Evolutionary conservation across 2,888 invertebrate genomes (phyloP).

Genomic region (Glaucopsyche alexis): DNA sequence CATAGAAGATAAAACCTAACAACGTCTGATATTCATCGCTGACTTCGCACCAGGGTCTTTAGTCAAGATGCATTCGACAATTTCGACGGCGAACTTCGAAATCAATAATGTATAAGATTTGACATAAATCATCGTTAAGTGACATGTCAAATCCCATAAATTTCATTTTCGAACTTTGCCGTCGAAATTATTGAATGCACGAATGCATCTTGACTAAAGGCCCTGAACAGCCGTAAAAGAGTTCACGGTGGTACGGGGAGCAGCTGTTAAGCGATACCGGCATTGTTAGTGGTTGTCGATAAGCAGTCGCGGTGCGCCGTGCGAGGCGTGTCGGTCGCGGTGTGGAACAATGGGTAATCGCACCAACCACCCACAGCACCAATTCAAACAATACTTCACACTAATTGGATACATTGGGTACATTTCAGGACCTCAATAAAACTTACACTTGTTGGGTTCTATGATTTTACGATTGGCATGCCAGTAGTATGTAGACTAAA

Average conservation of each 20-base stretch:
- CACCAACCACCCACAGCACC: slow-evolving; percentile 40
- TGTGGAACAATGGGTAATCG: slow-evolving; percentile 71
- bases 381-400: slow-evolving; percentile 32
- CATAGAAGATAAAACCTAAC: too few species aligned
- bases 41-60: neutral
- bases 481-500: neutral
- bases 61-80: too few species aligned
- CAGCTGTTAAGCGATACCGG: slow-evolving; percentile 68
- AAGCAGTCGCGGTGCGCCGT: slow-evolving; percentile 60
- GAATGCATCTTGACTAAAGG: too few species aligned
- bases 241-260: slow-evolving; percentile 59
- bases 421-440: slow-evolving; percentile 26
- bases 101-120: too few species aligned
- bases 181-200: too few species aligned
- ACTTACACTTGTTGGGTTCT: neutral
- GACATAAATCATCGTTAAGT: too few species aligned
- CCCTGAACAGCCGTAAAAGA: neutral
- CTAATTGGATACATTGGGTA: slow-evolving; percentile 31
- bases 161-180: too few species aligned
- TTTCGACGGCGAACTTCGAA: too few species aligned
- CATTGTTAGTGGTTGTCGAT: slow-evolving; percentile 52
- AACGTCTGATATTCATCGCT: too few species aligned
- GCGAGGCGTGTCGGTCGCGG: slow-evolving; percentile 74
- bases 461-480: neutral
- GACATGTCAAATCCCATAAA: too few species aligned